These are phyloP conservation scores for Trichoplusia ni DNA, from an alignment of 1,140 invertebrate genomes.

Conservation along the genomic window DNA sequence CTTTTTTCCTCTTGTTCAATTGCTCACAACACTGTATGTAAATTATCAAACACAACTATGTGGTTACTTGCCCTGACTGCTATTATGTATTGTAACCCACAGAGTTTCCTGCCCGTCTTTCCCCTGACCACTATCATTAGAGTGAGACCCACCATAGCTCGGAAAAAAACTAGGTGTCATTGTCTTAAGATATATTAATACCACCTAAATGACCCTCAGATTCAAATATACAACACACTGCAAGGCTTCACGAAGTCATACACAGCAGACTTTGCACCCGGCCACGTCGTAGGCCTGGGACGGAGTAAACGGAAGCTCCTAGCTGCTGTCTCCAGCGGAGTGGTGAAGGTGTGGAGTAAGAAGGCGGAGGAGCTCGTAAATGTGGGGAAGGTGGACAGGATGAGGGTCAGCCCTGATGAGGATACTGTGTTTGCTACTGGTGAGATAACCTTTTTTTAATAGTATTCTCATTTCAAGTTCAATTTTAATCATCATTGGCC, in stretches of 20 bases:
- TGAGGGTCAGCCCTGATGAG: slow-evolving; percentile 72
- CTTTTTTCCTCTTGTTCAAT: too few species aligned
- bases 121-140: too few species aligned
- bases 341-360: slow-evolving; percentile 69
- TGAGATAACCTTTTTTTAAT: slow-evolving; percentile 31
- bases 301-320: slow-evolving; percentile 46
- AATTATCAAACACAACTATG: too few species aligned
- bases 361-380: slow-evolving; percentile 49
- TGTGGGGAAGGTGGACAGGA: slow-evolving; percentile 62
- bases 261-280: slow-evolving; percentile 54
- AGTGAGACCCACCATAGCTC: too few species aligned
- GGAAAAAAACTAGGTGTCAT: too few species aligned
- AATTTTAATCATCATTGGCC: too few species aligned
- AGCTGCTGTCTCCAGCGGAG: slow-evolving; percentile 52
- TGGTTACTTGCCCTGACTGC: too few species aligned
- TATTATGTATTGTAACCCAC: too few species aligned
- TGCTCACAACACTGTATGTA: too few species aligned
- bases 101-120: too few species aligned
- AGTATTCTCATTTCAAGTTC: background rate
- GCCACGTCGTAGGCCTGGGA: slow-evolving; percentile 58
- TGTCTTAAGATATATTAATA: too few species aligned
- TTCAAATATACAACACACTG: slow-evolving; percentile 58
- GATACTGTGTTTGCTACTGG: slow-evolving; percentile 60
- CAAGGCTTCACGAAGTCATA: slow-evolving; percentile 54
- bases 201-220: too few species aligned